These are phyloP conservation scores for Crotalus helleri DNA, from an alignment of 2,113 vertebrate genomes.

Conservation along the genomic window DNA sequence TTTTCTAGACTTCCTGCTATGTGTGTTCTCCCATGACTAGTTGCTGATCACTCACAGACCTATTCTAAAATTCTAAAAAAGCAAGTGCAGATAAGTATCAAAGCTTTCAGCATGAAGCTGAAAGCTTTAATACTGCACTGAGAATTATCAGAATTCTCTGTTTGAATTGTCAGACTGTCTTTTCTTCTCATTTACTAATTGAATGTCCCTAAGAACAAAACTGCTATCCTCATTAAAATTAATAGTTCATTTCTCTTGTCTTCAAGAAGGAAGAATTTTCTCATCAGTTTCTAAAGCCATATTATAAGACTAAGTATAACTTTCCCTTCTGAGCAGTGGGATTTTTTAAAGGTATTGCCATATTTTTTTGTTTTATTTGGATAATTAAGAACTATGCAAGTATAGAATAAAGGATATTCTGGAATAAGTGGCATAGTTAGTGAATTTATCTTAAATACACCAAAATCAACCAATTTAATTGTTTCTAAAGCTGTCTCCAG, in stretches of 20 bases:
- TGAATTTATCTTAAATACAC: not conserved
- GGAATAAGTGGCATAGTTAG: not conserved
- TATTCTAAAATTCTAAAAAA: slow-evolving; percentile 12
- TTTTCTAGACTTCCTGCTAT: slow-evolving; percentile 33
- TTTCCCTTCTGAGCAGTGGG: not conserved
- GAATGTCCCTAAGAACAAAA: slow-evolving; percentile 20
- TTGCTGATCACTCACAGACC: slow-evolving; percentile 4
- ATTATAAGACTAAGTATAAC: not conserved
- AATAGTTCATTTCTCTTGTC: slow-evolving; percentile 13
- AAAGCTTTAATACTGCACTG: not conserved
- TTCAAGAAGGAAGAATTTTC: slow-evolving; percentile 6
- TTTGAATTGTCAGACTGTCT: not conserved
- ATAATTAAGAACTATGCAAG: not conserved
- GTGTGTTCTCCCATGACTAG: not conserved
- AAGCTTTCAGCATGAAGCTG: slow-evolving; percentile 14
- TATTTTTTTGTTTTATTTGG: not conserved
- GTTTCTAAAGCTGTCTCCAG: not conserved
- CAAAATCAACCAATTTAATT: not conserved
- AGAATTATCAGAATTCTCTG: slow-evolving; percentile 11
- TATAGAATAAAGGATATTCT: not conserved
- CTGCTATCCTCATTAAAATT: slow-evolving; percentile 12
- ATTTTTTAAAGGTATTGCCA: not conserved
- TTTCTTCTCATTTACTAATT: slow-evolving; percentile 34
- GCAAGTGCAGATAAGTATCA: not conserved
- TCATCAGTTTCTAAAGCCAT: fast-evolving